phyloP scores from a whole-genome alignment of 2,113 vertebrate genomes.

The Platysteira castanea region DNA sequence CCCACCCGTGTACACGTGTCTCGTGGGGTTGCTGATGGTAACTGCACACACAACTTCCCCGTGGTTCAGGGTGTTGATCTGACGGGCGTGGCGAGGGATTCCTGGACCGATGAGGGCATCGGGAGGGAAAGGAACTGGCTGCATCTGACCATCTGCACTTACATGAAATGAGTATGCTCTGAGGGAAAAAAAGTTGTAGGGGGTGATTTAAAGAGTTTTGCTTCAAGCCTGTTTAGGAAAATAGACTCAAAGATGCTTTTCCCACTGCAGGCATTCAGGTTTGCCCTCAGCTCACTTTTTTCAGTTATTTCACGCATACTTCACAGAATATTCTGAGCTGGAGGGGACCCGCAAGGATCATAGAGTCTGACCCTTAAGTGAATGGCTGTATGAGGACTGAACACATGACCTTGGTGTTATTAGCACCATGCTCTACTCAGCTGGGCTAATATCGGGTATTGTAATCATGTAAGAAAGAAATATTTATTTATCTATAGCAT shows the following conservation, averaged over 20 bases:
- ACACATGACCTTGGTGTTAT: not conserved
- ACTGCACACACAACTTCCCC: slow-evolving; percentile 84
- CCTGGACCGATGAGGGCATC: slow-evolving; percentile 83
- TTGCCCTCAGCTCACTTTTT: not conserved
- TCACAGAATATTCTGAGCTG: not conserved
- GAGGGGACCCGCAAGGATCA: not conserved
- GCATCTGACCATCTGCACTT: slow-evolving; percentile 84
- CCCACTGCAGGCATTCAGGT: not conserved
- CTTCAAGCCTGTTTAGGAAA: not conserved
- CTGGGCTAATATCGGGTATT: not conserved
- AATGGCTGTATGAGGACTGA: rapidly evolving
- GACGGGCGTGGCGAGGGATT: slow-evolving; percentile 81
- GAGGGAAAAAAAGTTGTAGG: not conserved
- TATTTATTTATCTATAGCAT: not conserved
- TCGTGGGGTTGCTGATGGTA: slow-evolving; percentile 83
- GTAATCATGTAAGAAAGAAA: not conserved
- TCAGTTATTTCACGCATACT: not conserved
- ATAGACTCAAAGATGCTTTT: not conserved
- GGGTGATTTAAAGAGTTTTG: not conserved
- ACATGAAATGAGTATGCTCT: slow-evolving; percentile 85
- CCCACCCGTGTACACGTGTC: slow-evolving; percentile 81
- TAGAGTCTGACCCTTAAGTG: rapidly evolving
- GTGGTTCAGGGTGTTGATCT: slow-evolving; percentile 83
- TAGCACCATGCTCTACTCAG: not conserved
- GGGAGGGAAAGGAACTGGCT: slow-evolving; percentile 82